Conservation (phyloP, 2,888 invertebrate species). For the Beris morrisii region DNA sequence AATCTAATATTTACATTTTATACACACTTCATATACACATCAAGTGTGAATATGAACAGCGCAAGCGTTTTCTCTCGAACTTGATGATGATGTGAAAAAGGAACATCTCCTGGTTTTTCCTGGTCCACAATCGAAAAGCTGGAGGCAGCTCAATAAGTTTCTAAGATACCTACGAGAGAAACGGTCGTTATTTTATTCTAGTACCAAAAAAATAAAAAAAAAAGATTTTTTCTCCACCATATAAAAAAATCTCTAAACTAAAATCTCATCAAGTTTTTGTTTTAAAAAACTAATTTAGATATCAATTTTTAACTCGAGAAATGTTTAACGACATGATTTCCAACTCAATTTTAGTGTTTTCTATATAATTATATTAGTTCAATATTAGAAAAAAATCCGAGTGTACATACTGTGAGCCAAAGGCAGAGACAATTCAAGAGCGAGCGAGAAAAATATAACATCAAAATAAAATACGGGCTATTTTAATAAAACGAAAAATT, state of each 20-base stretch:
- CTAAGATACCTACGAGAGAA: conserved; percentile 56
- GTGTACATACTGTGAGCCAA: no score
- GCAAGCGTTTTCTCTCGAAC: conserved; percentile 20
- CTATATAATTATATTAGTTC: no score
- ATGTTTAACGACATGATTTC: conserved; percentile 12
- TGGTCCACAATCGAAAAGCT: conserved; percentile 55
- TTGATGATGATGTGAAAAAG: conserved; percentile 2
- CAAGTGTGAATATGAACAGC: background rate
- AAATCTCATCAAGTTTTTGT: conserved; percentile 16
- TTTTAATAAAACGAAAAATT: background rate
- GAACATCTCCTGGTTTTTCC: conserved; percentile 35
- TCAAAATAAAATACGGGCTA: conserved; percentile 7
- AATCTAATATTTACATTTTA: conserved; percentile 22
- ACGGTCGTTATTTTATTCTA: conserved; percentile 44
- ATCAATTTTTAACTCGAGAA: conserved; percentile 4
- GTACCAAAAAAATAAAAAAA: conserved; percentile 38
- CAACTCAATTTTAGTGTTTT: background rate
- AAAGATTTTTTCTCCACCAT: conserved; percentile 16
- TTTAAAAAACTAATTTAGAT: background rate
- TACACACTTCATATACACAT: conserved; percentile 11
- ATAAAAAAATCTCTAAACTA: conserved; percentile 11
- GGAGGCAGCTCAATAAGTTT: conserved; percentile 55
- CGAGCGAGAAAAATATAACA: conserved; percentile 9
- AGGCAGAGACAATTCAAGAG: background rate
- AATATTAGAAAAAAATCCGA: no score